These are phyloP conservation scores for Cacatua alba DNA, from an alignment of 2,113 vertebrate genomes.

Conservation along the genomic window DNA sequence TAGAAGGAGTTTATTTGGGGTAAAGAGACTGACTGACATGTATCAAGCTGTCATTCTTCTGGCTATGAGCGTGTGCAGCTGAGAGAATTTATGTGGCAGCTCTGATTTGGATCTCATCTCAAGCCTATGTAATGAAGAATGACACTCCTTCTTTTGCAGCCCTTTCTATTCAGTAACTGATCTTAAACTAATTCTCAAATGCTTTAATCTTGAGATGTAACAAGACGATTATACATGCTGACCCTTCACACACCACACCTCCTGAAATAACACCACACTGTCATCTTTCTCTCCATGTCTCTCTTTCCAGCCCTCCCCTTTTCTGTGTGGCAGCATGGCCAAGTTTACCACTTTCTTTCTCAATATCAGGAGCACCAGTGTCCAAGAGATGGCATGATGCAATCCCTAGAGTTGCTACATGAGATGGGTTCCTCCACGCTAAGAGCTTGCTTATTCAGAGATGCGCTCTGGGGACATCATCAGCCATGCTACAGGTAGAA, in stretches of 20 bases:
- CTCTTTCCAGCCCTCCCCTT: background rate
- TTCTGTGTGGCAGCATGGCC: background rate
- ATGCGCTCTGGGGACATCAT: background rate
- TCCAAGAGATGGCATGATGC: background rate
- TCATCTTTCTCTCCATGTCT: background rate
- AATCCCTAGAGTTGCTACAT: background rate
- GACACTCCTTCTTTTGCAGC: background rate
- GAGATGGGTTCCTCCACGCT: background rate
- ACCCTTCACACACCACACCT: background rate
- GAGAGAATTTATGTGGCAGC: background rate
- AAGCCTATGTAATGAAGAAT: constrained; percentile 6
- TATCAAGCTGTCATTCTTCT: constrained; percentile 21
- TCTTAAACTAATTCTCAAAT: constrained; percentile 55
- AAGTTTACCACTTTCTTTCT: background rate
- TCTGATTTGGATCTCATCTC: constrained; percentile 27
- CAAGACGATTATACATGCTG: constrained; percentile 7
- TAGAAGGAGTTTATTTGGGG: constrained; percentile 53
- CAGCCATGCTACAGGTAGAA: background rate
- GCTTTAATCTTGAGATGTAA: constrained; percentile 34
- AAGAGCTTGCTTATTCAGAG: constrained; percentile 11
- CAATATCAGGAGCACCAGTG: background rate
- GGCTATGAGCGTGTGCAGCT: background rate
- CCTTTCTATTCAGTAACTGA: constrained; percentile 27
- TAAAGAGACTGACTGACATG: constrained; percentile 10
- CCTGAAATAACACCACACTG: constrained; percentile 5